Evolutionary conservation across 2,797 vertebrate genomes (phyloP).

Genomic region (Sus cebifrons): DNA sequence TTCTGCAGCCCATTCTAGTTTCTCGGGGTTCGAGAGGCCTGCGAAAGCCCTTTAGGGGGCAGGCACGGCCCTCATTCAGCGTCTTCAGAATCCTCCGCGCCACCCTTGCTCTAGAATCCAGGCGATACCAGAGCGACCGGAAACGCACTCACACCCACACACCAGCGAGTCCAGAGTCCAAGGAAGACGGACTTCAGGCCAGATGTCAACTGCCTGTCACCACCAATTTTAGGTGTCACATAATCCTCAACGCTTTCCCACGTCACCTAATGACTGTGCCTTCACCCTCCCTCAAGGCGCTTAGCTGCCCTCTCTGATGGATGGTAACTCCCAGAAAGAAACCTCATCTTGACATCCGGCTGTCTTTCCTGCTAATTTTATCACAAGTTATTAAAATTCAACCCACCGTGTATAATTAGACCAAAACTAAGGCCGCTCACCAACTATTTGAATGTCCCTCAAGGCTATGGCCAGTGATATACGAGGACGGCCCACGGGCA

Average conservation of each 20-base stretch:
- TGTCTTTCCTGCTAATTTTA: neutral
- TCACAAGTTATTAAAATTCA: neutral
- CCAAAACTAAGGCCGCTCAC: neutral
- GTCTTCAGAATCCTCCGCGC: neutral
- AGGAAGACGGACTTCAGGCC: neutral
- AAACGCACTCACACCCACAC: neutral
- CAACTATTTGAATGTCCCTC: neutral
- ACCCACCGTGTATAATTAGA: neutral
- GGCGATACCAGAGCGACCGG: neutral
- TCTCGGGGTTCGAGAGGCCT: neutral
- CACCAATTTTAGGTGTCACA: neutral
- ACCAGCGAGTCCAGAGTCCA: neutral
- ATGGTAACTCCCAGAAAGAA: neutral
- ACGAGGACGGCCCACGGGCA: rapidly evolving
- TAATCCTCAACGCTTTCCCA: neutral
- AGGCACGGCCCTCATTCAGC: neutral
- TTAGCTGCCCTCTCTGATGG: neutral
- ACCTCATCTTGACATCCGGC: neutral
- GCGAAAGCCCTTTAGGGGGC: neutral
- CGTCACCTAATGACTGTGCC: neutral
- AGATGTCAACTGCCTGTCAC: neutral
- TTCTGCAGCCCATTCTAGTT: neutral
- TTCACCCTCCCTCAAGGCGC: neutral
- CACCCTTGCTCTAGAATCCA: neutral
- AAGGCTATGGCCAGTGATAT: too few species aligned